phyloP scores from a whole-genome alignment of 2,113 vertebrate genomes.

The Raja brachyura region DNA sequence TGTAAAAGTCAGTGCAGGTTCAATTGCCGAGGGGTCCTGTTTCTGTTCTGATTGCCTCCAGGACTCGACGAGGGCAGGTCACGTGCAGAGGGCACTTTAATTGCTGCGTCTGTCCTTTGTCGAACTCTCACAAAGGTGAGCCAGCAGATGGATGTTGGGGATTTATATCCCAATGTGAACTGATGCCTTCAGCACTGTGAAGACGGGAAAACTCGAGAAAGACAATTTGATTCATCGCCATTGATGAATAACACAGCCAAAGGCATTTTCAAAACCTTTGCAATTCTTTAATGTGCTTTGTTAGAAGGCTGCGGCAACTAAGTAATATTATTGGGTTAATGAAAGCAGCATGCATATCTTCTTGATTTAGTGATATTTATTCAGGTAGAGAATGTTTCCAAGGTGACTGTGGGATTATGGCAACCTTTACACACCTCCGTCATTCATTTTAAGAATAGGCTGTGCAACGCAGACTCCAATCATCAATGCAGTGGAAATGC shows the following conservation, averaged over 20 bases:
- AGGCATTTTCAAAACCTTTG: background rate
- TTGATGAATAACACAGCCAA: background rate
- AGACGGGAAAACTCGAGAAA: background rate
- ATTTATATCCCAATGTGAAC: background rate
- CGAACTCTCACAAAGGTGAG: background rate
- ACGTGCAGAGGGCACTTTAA: background rate
- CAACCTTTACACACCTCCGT: background rate
- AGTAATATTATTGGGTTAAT: background rate
- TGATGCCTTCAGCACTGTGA: background rate
- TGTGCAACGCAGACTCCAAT: background rate
- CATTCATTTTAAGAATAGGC: conserved; percentile 13
- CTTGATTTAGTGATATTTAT: background rate
- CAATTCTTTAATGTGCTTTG: background rate
- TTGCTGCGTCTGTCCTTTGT: background rate
- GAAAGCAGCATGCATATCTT: background rate
- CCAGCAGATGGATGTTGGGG: background rate
- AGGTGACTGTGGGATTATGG: background rate
- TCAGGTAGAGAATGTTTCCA: background rate
- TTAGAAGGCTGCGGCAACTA: background rate
- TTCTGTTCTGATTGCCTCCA: too few relatives aligned
- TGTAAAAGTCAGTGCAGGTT: too few relatives aligned
- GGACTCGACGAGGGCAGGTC: background rate
- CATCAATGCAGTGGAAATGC: background rate
- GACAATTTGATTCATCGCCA: background rate
- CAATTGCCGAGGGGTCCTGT: too few relatives aligned